A percentile compares a stretch with the other conserved stretches of the same genome.
Conservation (phyloP, 1,140 invertebrate genomes). For the Nasonia longicornis region DNA sequence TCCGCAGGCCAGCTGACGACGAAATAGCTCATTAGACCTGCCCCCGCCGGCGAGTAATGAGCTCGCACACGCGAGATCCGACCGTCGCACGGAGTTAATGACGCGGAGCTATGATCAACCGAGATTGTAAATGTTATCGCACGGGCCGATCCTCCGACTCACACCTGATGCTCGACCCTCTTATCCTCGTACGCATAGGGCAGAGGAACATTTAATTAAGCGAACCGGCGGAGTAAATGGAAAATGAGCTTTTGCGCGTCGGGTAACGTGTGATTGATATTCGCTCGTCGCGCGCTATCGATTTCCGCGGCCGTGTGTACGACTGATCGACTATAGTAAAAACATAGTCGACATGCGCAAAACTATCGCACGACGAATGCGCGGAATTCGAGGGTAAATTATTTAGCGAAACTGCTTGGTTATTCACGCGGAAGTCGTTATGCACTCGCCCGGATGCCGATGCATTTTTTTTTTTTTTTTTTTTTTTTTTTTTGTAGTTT, state of each 20-base stretch:
- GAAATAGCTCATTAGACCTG: background rate
- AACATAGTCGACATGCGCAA: too few species aligned
- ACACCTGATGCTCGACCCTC: background rate
- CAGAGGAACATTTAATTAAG: background rate
- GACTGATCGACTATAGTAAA: too few species aligned
- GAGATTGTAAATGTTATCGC: slow-evolving; percentile 20
- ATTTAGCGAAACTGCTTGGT: too few species aligned
- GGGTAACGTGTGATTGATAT: background rate
- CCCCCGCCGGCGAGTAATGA: background rate
- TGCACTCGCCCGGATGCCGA: too few species aligned
- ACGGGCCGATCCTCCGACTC: background rate
- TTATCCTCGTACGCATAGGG: background rate
- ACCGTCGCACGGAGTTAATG: background rate
- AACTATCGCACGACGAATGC: too few species aligned
- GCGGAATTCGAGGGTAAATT: too few species aligned
- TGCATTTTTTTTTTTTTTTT: too few species aligned
- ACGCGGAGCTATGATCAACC: background rate
- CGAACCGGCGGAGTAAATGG: background rate
- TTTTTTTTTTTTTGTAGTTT: too few species aligned
- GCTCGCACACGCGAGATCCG: background rate
- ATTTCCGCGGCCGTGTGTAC: too few species aligned
- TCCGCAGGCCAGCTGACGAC: background rate
- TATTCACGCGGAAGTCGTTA: too few species aligned
- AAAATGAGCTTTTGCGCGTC: background rate
- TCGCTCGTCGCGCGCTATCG: too few species aligned